Evolutionary conservation across 1,140 invertebrate genomes (phyloP), one percentile per base, ranked within the genome.

Genomic region (Apis laboriosa): DNA sequence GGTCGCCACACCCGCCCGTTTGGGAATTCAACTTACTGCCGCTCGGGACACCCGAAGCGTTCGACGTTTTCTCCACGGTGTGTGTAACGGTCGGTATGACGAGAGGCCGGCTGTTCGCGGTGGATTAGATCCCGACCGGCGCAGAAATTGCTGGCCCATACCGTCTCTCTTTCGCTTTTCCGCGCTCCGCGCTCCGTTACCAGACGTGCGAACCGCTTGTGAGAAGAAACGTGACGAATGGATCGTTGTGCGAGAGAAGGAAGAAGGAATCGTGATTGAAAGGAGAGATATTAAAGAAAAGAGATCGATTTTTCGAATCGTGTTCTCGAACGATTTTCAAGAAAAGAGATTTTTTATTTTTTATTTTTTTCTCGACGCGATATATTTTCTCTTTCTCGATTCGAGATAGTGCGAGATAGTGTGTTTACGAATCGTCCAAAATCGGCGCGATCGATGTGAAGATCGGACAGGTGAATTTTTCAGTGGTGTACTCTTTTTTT

Each of bases 1-100:
- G 92, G 88, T 92, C 93, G 92, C 92, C 93, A 94, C 93, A 94
- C 93, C 93, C 93, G 93, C 93, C 93, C 93, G 93, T 94, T 94
- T 93, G 93, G 93, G 93, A 94, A 94, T 94, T 94, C 92, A 90
- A 92, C 92, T 93, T 92, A 90, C 90, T 89, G 92, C 90, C 90
- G 86, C 89, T 91, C 85, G 87, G 86, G 88, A 86, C 84, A 77
- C 68, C 68, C 67, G 68, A 81, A 77, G 74, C 84, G 80, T 86
- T 84, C 80, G 84, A 85, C 87, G 86, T 68, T 88, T 88, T 84
- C 80, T 86, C 84, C 84, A 56, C 75, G 86, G 81, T 28, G 81
- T 49, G 81, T 87, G 73, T 88, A 88, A 88, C 87, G 86, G 17
- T 17, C 55, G 86, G 80, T 75, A 85, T 81, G 78, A 70, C 76